phyloP scores from a whole-genome alignment of 2,888 invertebrate species.

The Synergus japonicus region DNA sequence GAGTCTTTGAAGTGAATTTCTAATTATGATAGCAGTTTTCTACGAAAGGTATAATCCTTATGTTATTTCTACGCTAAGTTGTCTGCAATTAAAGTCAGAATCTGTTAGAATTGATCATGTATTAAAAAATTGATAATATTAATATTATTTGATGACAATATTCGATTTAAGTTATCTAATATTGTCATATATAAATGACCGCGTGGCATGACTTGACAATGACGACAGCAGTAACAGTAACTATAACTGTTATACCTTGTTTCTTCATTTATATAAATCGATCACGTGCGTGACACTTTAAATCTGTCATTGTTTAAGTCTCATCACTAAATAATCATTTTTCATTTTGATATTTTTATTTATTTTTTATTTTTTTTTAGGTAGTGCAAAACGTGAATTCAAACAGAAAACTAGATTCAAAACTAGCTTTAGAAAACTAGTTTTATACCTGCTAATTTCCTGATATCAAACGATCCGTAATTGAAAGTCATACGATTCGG shows the following conservation, averaged over 20 bases:
- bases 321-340: not conserved
- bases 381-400: not conserved
- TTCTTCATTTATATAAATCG: not conserved
- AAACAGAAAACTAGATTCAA: too few relatives aligned
- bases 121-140: too few relatives aligned
- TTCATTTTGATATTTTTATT: not conserved
- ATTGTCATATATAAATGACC: not conserved
- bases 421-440: not conserved
- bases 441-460: not conserved
- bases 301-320: not conserved
- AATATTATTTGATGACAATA: not conserved
- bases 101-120: too few relatives aligned
- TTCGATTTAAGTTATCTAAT: not conserved
- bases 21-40: too few relatives aligned
- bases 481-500: slow-evolving; percentile 27
- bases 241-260: not conserved
- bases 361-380: not conserved
- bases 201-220: not conserved
- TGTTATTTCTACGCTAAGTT: too few relatives aligned
- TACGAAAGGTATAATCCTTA: too few relatives aligned
- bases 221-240: not conserved
- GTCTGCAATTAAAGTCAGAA: too few relatives aligned
- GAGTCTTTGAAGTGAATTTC: too few relatives aligned
- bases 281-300: not conserved
- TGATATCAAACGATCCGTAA: slow-evolving; percentile 15